Evolutionary conservation across 2,113 vertebrate genomes (phyloP).

Genomic region (Gallinago undulata): DNA sequence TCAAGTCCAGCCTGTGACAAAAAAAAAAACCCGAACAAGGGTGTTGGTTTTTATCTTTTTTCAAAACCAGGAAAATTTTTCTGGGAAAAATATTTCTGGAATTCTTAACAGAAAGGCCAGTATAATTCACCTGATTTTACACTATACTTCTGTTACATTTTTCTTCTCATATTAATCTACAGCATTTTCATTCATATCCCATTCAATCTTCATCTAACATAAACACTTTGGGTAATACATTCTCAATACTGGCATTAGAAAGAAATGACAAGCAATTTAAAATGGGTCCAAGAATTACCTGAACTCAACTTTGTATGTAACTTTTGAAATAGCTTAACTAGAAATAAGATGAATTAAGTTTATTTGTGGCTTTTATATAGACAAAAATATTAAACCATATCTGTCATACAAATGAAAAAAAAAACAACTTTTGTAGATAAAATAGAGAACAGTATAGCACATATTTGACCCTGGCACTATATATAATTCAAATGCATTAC

Average conservation of each 20-base stretch:
- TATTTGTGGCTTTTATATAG: background rate
- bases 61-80: background rate
- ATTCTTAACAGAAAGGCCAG: background rate
- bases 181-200: background rate
- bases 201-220: background rate
- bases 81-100: background rate
- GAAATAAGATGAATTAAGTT: too few relatives aligned
- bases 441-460: background rate
- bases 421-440: background rate
- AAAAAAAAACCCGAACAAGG: background rate
- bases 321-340: background rate
- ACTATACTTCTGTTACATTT: background rate
- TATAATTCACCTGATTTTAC: background rate
- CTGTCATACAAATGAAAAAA: background rate
- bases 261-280: background rate
- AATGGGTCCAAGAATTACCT: background rate
- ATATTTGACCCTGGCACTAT: background rate
- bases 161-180: background rate
- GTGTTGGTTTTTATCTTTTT: background rate
- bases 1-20: conserved; percentile 82
- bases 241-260: background rate
- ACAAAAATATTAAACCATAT: background rate
- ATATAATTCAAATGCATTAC: background rate
- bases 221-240: background rate
- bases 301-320: background rate